Percentiles rank a stretch among this genome's conserved stretches.
phyloP scores from a whole-genome alignment of 1,140 invertebrate genomes.

The Hydropsyche tenuis region DNA sequence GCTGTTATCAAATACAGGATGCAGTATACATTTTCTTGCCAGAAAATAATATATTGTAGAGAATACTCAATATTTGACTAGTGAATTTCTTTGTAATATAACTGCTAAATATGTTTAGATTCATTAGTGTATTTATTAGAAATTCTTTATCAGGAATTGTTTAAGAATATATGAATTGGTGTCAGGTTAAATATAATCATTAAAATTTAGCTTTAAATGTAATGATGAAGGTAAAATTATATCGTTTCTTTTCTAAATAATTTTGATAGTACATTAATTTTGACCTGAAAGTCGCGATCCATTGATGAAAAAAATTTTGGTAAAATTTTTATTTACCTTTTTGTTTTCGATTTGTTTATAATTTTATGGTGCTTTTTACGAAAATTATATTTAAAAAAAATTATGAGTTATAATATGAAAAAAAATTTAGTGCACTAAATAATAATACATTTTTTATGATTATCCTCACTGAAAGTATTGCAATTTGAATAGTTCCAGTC shows the following conservation, averaged over 20 bases:
- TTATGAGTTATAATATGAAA: not conserved
- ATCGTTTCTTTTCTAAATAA: constrained; percentile 17
- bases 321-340: not conserved
- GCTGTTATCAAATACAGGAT: constrained; percentile 46
- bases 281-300: constrained; percentile 1
- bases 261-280: not conserved
- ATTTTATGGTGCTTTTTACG: constrained; percentile 25
- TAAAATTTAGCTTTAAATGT: constrained; percentile 39
- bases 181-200: constrained; percentile 49
- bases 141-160: constrained; percentile 46
- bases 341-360: constrained; percentile 9
- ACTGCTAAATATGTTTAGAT: constrained; percentile 42
- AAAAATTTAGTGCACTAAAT: not conserved
- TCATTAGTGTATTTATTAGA: constrained; percentile 42
- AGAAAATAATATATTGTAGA: constrained; percentile 49
- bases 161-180: constrained; percentile 49
- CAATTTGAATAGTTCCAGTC: constrained; percentile 21
- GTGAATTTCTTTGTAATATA: constrained; percentile 46
- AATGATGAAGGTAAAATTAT: constrained; percentile 16
- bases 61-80: constrained; percentile 49
- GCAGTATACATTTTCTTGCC: constrained; percentile 51
- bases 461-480: constrained; percentile 5
- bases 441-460: not conserved
- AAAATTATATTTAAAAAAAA: not conserved
- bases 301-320: not conserved